Base-by-base conservation (phyloP, 2,888 invertebrate species). In the Pocota personata region DNA sequence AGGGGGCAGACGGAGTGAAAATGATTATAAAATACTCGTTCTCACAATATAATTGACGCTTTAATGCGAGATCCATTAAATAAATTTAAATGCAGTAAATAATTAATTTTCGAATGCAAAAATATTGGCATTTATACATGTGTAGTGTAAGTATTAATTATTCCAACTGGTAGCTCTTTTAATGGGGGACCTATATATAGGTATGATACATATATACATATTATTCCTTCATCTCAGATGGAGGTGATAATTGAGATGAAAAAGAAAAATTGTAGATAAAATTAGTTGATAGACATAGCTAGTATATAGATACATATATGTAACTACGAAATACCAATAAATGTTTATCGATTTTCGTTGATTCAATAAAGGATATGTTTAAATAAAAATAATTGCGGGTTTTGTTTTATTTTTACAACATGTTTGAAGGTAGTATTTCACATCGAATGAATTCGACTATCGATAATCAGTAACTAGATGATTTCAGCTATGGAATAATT, bases 321-420 rank as follows among this genome's bases (percentile, higher is more conserved):
- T 40, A 82, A 71, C 71, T 82, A 71, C 55, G 77, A 67, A 60
- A 72, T 71, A 78, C 50, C 58, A 83, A 71, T 82, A 58, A 48
- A 73, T 83, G 82, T 83, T 77, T 83, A 78, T 67, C 77, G 77
- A 83, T 77, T 83, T 83, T 52, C 77, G 82, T 83, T 83, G 82
- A 83, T 67, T 83, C 64, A 83, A 83, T 83, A 83, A 83, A 83
- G 71, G 55, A 71, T 71, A 76, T 82, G 71, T 82, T 76, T 57
- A 71, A 71, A 75, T 57, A 50, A 52, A 14, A 27, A 30, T 14
- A 4, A 37, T 37, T 32, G 10, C 10, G 12, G 2, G 10, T 0
- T 60, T 40, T 40, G 16, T 24, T 60, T 40, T 60, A n/a, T 1
- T 14, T 16, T 32, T 16, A 19, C 7, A 8, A 1, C 24, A 21